phyloP scores from a whole-genome alignment of 2,888 invertebrate genomes.

The Orchestes rusci region DNA sequence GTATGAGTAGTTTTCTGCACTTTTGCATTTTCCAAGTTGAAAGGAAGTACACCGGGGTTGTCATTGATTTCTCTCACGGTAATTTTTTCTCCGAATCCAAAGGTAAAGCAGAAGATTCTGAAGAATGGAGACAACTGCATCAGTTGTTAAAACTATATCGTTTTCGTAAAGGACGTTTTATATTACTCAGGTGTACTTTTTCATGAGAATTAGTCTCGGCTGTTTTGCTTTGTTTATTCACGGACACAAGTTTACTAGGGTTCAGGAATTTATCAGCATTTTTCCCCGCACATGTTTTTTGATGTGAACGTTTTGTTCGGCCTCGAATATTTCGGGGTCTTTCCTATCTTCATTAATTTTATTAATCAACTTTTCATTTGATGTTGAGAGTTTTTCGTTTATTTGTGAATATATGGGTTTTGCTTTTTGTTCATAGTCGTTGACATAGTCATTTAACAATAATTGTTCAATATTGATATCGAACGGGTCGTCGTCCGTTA shows the following conservation, averaged over 20 bases:
- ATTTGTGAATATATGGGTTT: slow-evolving; percentile 1
- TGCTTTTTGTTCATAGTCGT: not conserved
- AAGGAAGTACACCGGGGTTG: slow-evolving; percentile 7
- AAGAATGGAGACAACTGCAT: not conserved
- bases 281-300: not conserved
- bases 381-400: not conserved
- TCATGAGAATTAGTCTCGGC: not conserved
- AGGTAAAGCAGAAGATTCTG: not conserved
- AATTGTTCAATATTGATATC: slow-evolving; percentile 1
- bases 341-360: slow-evolving; percentile 1
- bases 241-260: not conserved
- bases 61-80: slow-evolving; percentile 2
- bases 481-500: not conserved
- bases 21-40: slow-evolving; percentile 5
- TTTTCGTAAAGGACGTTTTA: slow-evolving; percentile 8
- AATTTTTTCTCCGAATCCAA: slow-evolving; percentile 5
- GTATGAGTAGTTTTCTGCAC: not conserved
- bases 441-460: slow-evolving; percentile 1
- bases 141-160: slow-evolving; percentile 3
- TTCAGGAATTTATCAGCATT: not conserved
- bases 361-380: not conserved
- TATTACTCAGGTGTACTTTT: slow-evolving; percentile 3
- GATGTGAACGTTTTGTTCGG: not conserved
- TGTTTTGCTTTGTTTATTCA: slow-evolving; percentile 3
- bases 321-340: not conserved